Percentiles rank a stretch among this genome's conserved stretches.
Conservation (phyloP, 2,113 vertebrate genomes). For the Pomatorhinus ruficollis region DNA sequence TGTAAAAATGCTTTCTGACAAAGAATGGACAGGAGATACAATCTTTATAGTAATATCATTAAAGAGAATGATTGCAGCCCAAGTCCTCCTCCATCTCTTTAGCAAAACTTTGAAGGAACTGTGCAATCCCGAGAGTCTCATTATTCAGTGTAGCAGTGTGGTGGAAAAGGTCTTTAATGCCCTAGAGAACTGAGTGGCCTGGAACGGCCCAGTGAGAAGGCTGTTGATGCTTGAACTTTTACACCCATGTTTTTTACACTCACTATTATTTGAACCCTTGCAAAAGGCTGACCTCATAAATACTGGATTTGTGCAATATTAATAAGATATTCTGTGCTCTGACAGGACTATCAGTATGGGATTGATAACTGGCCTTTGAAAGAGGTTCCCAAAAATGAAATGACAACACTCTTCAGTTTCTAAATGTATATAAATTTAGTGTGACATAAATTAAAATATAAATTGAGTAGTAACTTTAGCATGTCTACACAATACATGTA, state of each 20-base stretch:
- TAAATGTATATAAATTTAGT: neutral
- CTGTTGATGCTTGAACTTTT: neutral
- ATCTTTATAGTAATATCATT: neutral
- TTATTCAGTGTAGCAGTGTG: neutral
- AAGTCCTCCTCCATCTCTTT: neutral
- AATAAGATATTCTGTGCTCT: neutral
- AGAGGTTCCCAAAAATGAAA: neutral
- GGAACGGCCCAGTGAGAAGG: neutral
- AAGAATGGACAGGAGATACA: neutral
- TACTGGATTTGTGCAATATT: neutral
- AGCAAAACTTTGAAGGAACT: neutral
- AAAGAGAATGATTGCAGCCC: neutral
- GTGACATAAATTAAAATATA: neutral
- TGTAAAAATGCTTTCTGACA: neutral
- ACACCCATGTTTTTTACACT: neutral
- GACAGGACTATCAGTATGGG: neutral
- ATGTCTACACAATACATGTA: accelerated
- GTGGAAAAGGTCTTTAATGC: neutral
- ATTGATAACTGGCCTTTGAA: neutral
- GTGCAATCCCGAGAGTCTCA: neutral
- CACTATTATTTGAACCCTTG: neutral
- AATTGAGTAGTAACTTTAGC: neutral
- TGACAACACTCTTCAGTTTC: neutral
- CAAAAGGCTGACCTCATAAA: neutral
- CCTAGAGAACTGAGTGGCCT: neutral